These are phyloP conservation scores for Orchesella cincta DNA, from an alignment of 1,140 invertebrate genomes.

Conservation along the genomic window DNA sequence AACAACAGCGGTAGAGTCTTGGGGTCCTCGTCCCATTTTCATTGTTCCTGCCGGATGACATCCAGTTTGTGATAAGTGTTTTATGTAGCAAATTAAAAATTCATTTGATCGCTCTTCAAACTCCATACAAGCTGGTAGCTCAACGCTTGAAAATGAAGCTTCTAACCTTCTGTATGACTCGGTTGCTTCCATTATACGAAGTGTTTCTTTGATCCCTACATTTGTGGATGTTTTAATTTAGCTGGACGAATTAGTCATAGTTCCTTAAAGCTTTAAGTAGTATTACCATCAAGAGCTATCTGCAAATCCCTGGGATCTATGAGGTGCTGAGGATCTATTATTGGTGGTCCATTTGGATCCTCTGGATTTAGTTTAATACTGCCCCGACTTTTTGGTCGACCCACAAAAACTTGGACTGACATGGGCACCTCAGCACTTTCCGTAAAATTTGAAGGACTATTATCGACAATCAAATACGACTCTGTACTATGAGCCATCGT, in stretches of 20 bases:
- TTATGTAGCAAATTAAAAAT: slow-evolving; percentile 54
- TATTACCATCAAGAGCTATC: background rate
- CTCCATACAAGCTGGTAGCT: slow-evolving; percentile 33
- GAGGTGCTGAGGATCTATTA: background rate
- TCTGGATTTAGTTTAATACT: background rate
- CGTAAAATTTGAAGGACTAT: slow-evolving; percentile 20
- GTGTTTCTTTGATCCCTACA: slow-evolving; percentile 20
- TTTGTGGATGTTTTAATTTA: too few relatives aligned
- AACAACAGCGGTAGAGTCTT: slow-evolving; percentile 58
- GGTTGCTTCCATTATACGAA: slow-evolving; percentile 53
- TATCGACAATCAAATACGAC: background rate
- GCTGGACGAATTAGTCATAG: background rate
- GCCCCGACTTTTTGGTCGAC: slow-evolving; percentile 52
- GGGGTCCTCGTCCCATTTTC: slow-evolving; percentile 62
- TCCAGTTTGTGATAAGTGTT: slow-evolving; percentile 55
- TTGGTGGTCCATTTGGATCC: background rate
- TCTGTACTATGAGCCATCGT: background rate
- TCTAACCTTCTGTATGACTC: slow-evolving; percentile 51
- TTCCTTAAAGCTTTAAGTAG: background rate
- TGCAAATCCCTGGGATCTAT: background rate
- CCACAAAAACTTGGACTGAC: slow-evolving; percentile 25
- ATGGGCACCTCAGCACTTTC: background rate
- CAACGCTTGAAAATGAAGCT: slow-evolving; percentile 37
- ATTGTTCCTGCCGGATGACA: slow-evolving; percentile 65
- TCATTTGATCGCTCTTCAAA: slow-evolving; percentile 47